Base-by-base conservation (phyloP, 2,797 vertebrate species). In the Diplodus sargus region DNA sequence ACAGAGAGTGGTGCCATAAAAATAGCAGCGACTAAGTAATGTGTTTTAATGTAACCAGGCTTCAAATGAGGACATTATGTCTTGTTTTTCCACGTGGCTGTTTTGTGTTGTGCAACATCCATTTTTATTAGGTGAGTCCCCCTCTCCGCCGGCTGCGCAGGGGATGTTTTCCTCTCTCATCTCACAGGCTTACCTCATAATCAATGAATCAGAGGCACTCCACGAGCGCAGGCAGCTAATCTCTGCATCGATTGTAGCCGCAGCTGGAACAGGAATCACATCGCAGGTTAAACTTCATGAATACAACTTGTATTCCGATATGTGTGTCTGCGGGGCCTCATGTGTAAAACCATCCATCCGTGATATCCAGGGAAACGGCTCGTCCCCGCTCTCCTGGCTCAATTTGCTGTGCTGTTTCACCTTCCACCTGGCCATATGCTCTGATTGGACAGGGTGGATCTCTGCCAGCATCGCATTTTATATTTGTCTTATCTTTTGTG, bases 241-340 rank as follows among this genome's bases (percentile, higher is more conserved):
- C 82, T 83, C 65, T 73, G 82, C 62, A 59, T 49, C 67, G 28
- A 71, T 70, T 49, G 67, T 58, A 45, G 82, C 73, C 69, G 80
- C 79, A 86, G 84, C 85, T 83, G 88, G 71, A 88, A 54, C 78
- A 69, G 76, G 86, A 78, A 85, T 85, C 62, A 39, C 71, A 86
- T 82, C 84, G 63, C 78, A 5, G 76, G 48, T 78, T 86, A 63
- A 81, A 80, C 81, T 81, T 90, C 88, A 91, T 92, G 87, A 92
- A 94, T 92, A 89, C 28, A 42, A 54, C 75, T 52, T 25, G 10
- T 60, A 34, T 78, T 77, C 59, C 57, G 47, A 64, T 72, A 45
- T 60, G 58, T 53, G 39, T 17, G 52, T 76, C 54, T 65, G 23
- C 10, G 3, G 1, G 30, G 56, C 62, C 74, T 85, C 81, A 83